These are phyloP conservation scores for Drosophila peninsularis DNA, from an alignment of 2,888 invertebrate genomes.

Conservation along the genomic window DNA sequence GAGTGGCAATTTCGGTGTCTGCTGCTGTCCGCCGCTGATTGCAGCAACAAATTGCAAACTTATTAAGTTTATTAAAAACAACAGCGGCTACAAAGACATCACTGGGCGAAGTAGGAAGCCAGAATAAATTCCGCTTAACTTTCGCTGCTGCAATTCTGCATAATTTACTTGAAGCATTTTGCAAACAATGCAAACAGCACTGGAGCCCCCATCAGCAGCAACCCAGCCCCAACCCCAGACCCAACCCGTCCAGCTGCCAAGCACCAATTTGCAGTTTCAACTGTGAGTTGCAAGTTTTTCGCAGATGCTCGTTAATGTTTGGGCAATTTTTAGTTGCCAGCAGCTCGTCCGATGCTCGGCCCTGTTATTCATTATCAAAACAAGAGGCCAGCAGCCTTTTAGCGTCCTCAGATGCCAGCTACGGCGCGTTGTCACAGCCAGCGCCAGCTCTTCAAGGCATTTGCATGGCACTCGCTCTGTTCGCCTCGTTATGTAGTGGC, in stretches of 20 bases:
- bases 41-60: constrained; percentile 74
- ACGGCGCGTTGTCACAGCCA: constrained; percentile 52
- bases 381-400: constrained; percentile 37
- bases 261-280: constrained; percentile 25
- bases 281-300: constrained; percentile 66
- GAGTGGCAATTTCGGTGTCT: constrained; percentile 34
- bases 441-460: constrained; percentile 26
- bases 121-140: constrained; percentile 68
- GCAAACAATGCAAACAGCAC: constrained; percentile 64
- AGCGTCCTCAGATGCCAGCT: constrained; percentile 29
- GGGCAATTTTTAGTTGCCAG: constrained; percentile 40
- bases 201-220: not conserved
- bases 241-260: constrained; percentile 18
- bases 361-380: constrained; percentile 60
- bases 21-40: constrained; percentile 60
- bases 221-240: not conserved
- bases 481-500: constrained; percentile 49
- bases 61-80: constrained; percentile 77
- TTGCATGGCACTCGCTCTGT: constrained; percentile 16
- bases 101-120: constrained; percentile 43
- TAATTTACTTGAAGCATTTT: constrained; percentile 74
- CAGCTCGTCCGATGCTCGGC: constrained; percentile 12
- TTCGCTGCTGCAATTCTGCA: constrained; percentile 69
- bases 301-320: constrained; percentile 75
- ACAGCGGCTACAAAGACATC: constrained; percentile 61